Evolutionary conservation across 2,888 invertebrate genomes (phyloP), one percentile per base, ranked within the genome.

Genomic region (Drosophila hawaiiensis): DNA sequence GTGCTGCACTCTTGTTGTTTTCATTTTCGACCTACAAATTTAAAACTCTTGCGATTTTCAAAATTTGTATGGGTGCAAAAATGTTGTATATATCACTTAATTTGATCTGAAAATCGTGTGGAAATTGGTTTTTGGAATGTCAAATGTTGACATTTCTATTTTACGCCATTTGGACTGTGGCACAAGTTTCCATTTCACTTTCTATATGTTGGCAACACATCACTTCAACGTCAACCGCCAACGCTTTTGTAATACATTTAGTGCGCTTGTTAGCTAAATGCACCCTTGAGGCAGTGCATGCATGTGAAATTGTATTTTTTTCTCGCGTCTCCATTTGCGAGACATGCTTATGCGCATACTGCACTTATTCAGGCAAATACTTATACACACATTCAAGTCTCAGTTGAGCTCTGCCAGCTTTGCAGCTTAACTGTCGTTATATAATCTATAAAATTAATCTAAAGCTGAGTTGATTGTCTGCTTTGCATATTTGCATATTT

Each of bases 241-340:
- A 72, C 64, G 74, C 59, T 83, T 84, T 81, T 83, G 85, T 87
- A 70, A 62, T 63, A 73, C 89, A 87, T 86, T 86, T 86, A 89
- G 88, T 71, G 68, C 89, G 89, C 89, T 89, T 87, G 86, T 86
- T 86, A 78, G 85, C 78, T 76, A 82, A 86, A 86, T 87, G 84
- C 70, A 76, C 89, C 88, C 86, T 83, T 80, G 85, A 84, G 89
- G 76, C 73, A 63, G 55, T 64, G 80, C 68, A 43, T 68, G 71
- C 49, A 69, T 76, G 54, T 39, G 60, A 64, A 56, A 68, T 60
- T 64, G 50, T 22, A 43, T 49, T 60, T 63, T 63, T 52, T 60
- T 56, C 62, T 56, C 47, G 65, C 62, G 22, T 37, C 54, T 43
- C 52, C 31, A 52, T 52, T 58, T 37, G n/a, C 25, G 22, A 50